Evolutionary conservation across 2,113 vertebrate species (phyloP).

Genomic region (Spea multiplicata): DNA sequence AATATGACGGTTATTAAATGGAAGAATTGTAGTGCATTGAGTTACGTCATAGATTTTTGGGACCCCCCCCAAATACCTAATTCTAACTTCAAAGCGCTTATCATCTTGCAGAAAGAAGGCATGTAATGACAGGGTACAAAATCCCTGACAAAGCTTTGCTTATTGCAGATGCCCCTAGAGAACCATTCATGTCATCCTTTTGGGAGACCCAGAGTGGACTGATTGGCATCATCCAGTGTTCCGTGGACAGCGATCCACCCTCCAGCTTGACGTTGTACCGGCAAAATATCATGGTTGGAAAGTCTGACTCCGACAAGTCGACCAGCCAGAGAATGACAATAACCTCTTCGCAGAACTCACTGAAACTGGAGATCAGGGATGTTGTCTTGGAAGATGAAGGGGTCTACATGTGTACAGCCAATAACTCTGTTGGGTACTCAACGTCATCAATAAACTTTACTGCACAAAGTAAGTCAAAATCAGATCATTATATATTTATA

Average conservation of each 20-base stretch:
- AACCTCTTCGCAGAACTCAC: slow-evolving; percentile 5
- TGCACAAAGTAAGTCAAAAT: slow-evolving; percentile 27
- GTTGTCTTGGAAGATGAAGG: slow-evolving; percentile 38
- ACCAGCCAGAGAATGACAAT: fast-evolving
- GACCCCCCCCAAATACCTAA: background rate
- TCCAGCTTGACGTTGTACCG: slow-evolving; percentile 57
- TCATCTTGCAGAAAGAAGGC: no score
- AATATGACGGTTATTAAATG: no score
- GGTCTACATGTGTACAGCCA: slow-evolving; percentile 5
- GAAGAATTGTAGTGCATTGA: no score
- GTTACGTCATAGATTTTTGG: background rate
- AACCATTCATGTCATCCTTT: slow-evolving; percentile 50
- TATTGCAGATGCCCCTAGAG: slow-evolving; percentile 57
- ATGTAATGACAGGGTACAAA: background rate
- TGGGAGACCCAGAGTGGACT: slow-evolving; percentile 49
- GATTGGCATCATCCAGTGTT: slow-evolving; percentile 59
- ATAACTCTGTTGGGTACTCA: slow-evolving; percentile 13
- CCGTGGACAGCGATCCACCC: slow-evolving; percentile 57
- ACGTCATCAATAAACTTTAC: slow-evolving; percentile 26
- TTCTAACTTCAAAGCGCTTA: no score
- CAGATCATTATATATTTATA: background rate
- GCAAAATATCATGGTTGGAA: slow-evolving; percentile 48
- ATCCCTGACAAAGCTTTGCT: background rate
- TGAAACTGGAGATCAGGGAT: slow-evolving; percentile 29
- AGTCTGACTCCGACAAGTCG: slow-evolving; percentile 10